Conservation (phyloP, 64 coral and sea anemone genomes). For the Stichodactyla mertensii region DNA sequence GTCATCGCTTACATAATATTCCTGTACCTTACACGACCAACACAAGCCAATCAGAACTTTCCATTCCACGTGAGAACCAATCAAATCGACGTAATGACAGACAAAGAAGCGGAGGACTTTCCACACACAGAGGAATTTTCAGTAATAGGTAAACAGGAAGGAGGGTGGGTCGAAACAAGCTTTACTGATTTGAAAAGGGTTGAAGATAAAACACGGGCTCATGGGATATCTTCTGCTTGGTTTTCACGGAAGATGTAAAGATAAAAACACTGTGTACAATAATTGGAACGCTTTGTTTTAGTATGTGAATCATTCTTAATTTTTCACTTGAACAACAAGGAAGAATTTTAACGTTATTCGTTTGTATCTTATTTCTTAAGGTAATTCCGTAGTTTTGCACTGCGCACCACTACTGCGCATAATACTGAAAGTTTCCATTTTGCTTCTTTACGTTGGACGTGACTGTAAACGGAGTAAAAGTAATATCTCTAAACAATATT, state of each 20-base stretch:
- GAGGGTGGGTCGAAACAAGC: constrained; percentile 7
- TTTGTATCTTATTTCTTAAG: too few relatives aligned
- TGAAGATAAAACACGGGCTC: neutral
- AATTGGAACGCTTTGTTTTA: too few relatives aligned
- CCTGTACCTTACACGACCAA: constrained; percentile 46
- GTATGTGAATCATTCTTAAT: too few relatives aligned
- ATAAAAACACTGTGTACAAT: neutral
- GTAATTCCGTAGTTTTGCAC: too few relatives aligned
- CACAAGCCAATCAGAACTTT: constrained; percentile 42
- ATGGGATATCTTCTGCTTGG: neutral
- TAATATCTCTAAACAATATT: too few relatives aligned
- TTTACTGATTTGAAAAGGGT: constrained; percentile 35
- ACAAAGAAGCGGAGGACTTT: constrained; percentile 22
- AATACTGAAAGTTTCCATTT: too few relatives aligned
- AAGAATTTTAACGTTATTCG: too few relatives aligned
- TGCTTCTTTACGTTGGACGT: too few relatives aligned
- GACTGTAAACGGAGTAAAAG: too few relatives aligned
- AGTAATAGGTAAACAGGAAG: constrained; percentile 17
- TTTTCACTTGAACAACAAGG: too few relatives aligned
- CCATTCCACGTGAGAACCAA: constrained; percentile 41
- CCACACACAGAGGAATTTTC: constrained; percentile 31
- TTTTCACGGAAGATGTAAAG: neutral
- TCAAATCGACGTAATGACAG: constrained; percentile 28
- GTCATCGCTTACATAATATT: constrained; percentile 38
- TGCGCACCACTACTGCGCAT: too few relatives aligned